Evolutionary conservation across 1,140 invertebrate species (phyloP).

Genomic region (Ectropis grisescens): DNA sequence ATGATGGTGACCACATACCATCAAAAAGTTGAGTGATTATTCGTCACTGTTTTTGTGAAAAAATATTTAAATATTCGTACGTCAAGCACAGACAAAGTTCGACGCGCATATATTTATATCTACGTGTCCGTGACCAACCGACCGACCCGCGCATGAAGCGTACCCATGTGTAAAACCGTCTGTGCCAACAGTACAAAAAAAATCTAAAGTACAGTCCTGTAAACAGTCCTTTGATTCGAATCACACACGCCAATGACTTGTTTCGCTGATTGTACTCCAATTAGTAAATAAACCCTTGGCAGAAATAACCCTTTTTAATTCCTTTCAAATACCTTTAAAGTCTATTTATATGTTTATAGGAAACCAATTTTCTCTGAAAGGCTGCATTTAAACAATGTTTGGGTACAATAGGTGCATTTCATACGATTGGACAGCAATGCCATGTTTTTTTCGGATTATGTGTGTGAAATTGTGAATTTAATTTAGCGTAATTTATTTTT

Average conservation of each 20-base stretch:
- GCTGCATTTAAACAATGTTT: slow-evolving; percentile 37
- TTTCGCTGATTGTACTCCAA: slow-evolving; percentile 56
- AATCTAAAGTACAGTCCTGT: slow-evolving; percentile 36
- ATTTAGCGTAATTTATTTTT: slow-evolving; percentile 9
- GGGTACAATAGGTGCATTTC: slow-evolving; percentile 34
- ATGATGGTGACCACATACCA: too few relatives aligned
- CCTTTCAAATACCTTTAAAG: slow-evolving; percentile 45
- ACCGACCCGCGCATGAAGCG: slow-evolving; percentile 30
- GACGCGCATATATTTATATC: too few relatives aligned
- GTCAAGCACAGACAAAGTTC: too few relatives aligned
- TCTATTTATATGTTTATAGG: slow-evolving; percentile 26
- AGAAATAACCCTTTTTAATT: slow-evolving; percentile 2
- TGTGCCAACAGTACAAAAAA: slow-evolving; percentile 41
- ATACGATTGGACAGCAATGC: slow-evolving; percentile 30
- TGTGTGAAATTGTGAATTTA: slow-evolving; percentile 26
- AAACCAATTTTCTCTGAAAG: slow-evolving; percentile 29
- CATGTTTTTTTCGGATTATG: slow-evolving; percentile 28
- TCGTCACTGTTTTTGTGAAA: too few relatives aligned
- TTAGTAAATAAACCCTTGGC: slow-evolving; percentile 54
- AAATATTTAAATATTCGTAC: too few relatives aligned
- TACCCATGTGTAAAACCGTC: slow-evolving; percentile 56
- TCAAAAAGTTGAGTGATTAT: too few relatives aligned
- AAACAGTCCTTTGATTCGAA: slow-evolving; percentile 62
- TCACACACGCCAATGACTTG: slow-evolving; percentile 54
- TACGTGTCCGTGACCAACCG: too few relatives aligned